Evolutionary conservation across 1,140 invertebrate genomes (phyloP).

Genomic region (Cyclina sinensis): DNA sequence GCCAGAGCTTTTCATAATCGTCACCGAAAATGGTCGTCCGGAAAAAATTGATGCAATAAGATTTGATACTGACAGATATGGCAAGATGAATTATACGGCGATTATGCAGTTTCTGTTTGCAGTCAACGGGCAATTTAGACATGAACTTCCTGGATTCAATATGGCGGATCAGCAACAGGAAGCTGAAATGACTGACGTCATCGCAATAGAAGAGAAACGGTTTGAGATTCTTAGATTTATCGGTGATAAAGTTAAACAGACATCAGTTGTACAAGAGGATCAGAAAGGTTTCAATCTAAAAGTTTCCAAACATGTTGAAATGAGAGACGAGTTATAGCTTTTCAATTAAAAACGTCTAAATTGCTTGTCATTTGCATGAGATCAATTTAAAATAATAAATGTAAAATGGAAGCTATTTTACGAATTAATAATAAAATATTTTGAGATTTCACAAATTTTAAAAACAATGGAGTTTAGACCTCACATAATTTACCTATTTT

Average conservation of each 20-base stretch:
- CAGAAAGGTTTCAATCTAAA: background rate
- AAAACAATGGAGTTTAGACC: too few relatives aligned
- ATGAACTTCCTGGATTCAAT: constrained; percentile 74
- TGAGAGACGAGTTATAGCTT: constrained; percentile 4
- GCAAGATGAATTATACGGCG: constrained; percentile 77
- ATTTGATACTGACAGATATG: constrained; percentile 71
- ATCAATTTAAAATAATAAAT: too few relatives aligned
- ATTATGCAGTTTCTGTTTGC: constrained; percentile 79
- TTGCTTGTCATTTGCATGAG: too few relatives aligned
- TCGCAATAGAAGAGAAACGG: constrained; percentile 75
- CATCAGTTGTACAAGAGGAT: background rate
- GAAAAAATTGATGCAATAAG: constrained; percentile 72
- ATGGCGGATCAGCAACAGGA: constrained; percentile 66
- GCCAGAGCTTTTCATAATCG: constrained; percentile 75
- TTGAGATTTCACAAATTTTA: too few relatives aligned
- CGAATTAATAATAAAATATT: too few relatives aligned
- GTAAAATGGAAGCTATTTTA: too few relatives aligned
- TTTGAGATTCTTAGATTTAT: constrained; percentile 71
- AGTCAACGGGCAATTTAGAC: constrained; percentile 76
- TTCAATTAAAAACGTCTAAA: too few relatives aligned
- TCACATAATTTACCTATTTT: too few relatives aligned
- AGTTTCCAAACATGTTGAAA: background rate
- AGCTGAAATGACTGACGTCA: constrained; percentile 78
- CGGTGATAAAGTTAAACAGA: background rate
- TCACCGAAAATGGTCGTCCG: constrained; percentile 57